phyloP scores from a whole-genome alignment of 1,140 invertebrate species.

The Sitobion miscanthi region DNA sequence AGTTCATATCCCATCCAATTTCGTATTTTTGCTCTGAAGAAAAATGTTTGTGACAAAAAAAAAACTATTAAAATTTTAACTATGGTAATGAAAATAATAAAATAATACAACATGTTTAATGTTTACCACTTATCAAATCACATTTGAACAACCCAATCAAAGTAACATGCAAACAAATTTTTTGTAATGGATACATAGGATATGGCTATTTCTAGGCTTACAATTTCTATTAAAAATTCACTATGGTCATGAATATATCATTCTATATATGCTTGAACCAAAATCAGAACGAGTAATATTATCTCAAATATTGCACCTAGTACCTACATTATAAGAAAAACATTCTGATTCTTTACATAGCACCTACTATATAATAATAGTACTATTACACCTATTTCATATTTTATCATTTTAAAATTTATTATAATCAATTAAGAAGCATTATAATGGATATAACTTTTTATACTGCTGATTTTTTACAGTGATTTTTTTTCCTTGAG shows the following conservation, averaged over 20 bases:
- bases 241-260: background rate
- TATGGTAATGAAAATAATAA: too few relatives aligned
- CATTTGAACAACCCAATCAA: too few relatives aligned
- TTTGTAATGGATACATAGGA: too few relatives aligned
- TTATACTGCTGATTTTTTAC: background rate
- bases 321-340: too few relatives aligned
- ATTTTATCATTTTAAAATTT: background rate
- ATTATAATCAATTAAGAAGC: background rate
- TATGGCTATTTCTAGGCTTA: too few relatives aligned
- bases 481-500: background rate
- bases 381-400: background rate
- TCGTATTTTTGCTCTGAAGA: slow-evolving; percentile 92
- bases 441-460: background rate
- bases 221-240: too few relatives aligned
- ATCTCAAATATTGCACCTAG: background rate
- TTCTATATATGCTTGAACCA: background rate
- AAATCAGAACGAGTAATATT: background rate
- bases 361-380: background rate
- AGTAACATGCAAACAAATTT: too few relatives aligned
- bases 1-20: slow-evolving; percentile 89
- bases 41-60: slow-evolving; percentile 71
- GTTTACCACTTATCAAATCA: background rate
- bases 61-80: too few relatives aligned
- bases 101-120: background rate
- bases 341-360: too few relatives aligned